phyloP scores from a whole-genome alignment of 2,888 invertebrate genomes.

The Patella depressa region DNA sequence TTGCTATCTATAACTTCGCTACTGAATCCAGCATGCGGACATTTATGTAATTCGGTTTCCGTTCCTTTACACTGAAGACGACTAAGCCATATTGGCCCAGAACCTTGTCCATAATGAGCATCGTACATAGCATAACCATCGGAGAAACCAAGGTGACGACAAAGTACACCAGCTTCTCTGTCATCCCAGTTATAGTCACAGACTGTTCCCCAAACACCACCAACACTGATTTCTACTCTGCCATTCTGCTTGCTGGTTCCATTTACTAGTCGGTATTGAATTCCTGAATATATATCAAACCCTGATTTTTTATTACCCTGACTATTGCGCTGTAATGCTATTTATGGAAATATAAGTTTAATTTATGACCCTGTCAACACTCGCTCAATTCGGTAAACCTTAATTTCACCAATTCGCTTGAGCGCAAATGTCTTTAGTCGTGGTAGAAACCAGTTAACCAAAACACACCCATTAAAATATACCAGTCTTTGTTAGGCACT shows the following conservation, averaged over 20 bases:
- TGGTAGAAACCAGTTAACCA: no score
- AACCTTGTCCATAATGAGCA: slow-evolving; percentile 49
- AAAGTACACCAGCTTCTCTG: slow-evolving; percentile 77
- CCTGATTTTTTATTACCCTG: no score
- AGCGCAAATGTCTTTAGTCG: no score
- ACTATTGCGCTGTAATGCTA: no score
- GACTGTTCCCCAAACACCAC: slow-evolving; percentile 80
- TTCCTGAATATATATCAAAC: slow-evolving; percentile 39
- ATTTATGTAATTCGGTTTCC: slow-evolving; percentile 52
- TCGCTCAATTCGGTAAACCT: no score
- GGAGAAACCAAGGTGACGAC: slow-evolving; percentile 51
- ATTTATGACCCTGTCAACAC: no score
- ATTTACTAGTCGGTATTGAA: slow-evolving; percentile 52
- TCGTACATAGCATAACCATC: slow-evolving; percentile 51
- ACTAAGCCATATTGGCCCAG: slow-evolving; percentile 66
- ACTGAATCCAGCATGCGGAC: slow-evolving; percentile 57
- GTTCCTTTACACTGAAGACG: slow-evolving; percentile 55
- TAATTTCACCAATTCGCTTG: no score
- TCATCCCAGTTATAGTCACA: slow-evolving; percentile 83
- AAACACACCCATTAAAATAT: no score
- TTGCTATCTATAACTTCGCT: slow-evolving; percentile 41
- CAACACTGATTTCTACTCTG: slow-evolving; percentile 79
- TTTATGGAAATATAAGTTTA: no score
- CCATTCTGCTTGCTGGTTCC: slow-evolving; percentile 40
- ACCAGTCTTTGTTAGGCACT: no score